Evolutionary conservation across 2,888 invertebrate genomes (phyloP), one percentile per base, ranked within the genome.

Genomic region (Thelaira solivaga): DNA sequence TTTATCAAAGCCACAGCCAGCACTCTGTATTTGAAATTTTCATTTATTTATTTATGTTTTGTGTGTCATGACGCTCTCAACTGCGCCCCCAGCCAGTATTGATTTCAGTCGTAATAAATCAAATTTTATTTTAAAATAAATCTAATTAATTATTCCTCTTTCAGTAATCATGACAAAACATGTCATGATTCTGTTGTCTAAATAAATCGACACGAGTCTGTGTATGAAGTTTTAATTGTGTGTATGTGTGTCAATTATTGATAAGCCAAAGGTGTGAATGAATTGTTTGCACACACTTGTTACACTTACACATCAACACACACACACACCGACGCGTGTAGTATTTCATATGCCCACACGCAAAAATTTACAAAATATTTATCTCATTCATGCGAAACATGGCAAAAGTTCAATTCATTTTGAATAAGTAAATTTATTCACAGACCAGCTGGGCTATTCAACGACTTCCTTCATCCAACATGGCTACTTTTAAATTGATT

Each of bases 201-300:
- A 29, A 59, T 59, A 43, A 29, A 43, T 18, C 26, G 4, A n/a
- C 1, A 39, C n/a, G 11, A 10, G 31, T 10, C 4, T n/a, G n/a
- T n/a, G n/a, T n/a, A n/a, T n/a, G n/a, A n/a, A 13, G 16, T 4
- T 39, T 5, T 13, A 39, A 13, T 5, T 39, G 18, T n/a, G 26
- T 41, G 29, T 7, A 31, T 31, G 13, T 31, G 29, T 22, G 18
- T 31, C 43, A 61, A 8, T 61, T 45, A 4, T 26, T 13, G 22
- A 61, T 61, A 61, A 45, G 45, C 22, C 43, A 61, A 45, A 61
- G 45, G 61, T 61, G 61, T 29, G 22, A 61, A 59, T 43, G 1
- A 29, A 22, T 31, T 31, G 7, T 7, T 24, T 18, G 10, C 41
- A 34, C 16, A 29, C 18, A 34, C 1, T 10, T n/a, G 4, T 36